A percentile compares a stretch with the other conserved stretches of the same genome.
Conservation (phyloP, 2,888 invertebrate genomes). For the Protonemura montana region DNA sequence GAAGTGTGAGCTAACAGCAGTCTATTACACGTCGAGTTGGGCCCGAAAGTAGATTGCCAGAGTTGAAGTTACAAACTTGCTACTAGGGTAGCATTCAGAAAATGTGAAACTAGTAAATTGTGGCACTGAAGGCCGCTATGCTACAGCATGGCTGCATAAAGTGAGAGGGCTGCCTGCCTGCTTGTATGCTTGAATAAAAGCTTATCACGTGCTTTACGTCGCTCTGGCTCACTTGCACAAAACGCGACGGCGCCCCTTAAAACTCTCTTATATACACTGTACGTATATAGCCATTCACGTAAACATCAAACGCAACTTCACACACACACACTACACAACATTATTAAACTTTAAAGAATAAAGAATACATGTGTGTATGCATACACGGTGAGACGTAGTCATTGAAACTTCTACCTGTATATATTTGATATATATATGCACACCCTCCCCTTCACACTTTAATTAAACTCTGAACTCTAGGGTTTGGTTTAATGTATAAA, state of each 20-base stretch:
- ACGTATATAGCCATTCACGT: neutral
- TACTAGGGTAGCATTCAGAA: constrained; percentile 7
- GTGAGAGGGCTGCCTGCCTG: neutral
- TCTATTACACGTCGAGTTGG: neutral
- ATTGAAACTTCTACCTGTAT: neutral
- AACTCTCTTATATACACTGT: neutral
- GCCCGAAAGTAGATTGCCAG: neutral
- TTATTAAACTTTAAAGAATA: constrained; percentile 12
- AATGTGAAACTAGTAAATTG: constrained; percentile 12
- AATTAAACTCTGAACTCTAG: neutral
- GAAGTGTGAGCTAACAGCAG: neutral
- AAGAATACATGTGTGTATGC: neutral
- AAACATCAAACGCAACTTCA: constrained; percentile 12
- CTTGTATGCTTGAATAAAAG: constrained; percentile 12
- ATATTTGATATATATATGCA: neutral
- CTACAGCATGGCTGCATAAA: neutral
- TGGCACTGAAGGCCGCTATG: neutral
- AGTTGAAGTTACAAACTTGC: neutral
- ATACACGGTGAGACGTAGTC: neutral
- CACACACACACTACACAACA: neutral
- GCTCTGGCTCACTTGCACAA: neutral
- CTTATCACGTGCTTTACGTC: neutral
- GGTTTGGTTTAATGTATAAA: neutral
- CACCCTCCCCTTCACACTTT: neutral
- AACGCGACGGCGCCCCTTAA: neutral